A percentile compares a stretch with the other conserved stretches of the same genome.
These are phyloP conservation scores for Amphipyra berbera DNA, from an alignment of 2,888 invertebrate species.

Conservation along the genomic window DNA sequence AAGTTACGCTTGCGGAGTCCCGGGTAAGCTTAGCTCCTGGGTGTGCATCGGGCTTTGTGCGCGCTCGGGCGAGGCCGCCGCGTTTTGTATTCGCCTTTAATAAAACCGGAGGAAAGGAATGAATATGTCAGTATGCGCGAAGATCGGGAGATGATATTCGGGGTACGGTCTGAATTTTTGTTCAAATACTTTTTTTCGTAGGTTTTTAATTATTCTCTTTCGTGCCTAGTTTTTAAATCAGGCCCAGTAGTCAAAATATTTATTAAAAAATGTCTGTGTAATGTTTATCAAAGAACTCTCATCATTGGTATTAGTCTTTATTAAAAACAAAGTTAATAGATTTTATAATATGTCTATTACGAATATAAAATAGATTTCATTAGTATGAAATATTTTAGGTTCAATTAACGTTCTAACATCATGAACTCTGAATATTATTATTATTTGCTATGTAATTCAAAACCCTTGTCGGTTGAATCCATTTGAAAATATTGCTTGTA, in stretches of 20 bases:
- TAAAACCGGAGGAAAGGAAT: constrained; percentile 72
- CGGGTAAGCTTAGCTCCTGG: constrained; percentile 74
- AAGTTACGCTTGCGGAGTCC: constrained; percentile 76
- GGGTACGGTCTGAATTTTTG: constrained; percentile 14
- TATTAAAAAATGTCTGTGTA: constrained; percentile 7
- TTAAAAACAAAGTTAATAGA: constrained; percentile 6
- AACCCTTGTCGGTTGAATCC: no score
- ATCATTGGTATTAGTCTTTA: neutral
- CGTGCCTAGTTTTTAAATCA: constrained; percentile 6
- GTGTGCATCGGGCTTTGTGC: constrained; percentile 75
- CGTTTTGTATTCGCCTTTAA: constrained; percentile 77
- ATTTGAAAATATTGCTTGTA: no score
- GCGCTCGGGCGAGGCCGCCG: constrained; percentile 65
- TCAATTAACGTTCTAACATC: no score
- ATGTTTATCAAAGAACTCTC: constrained; percentile 1
- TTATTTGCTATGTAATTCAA: no score
- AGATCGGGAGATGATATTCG: constrained; percentile 47
- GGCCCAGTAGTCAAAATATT: neutral
- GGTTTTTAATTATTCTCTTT: constrained; percentile 22
- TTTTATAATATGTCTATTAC: no score
- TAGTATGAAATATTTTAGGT: no score
- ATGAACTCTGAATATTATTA: no score
- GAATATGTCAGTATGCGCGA: constrained; percentile 64
- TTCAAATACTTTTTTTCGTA: constrained; percentile 7
- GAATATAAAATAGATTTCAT: no score